A percentile compares a stretch with the other conserved stretches of the same genome.
Evolutionary conservation across 2,113 vertebrate genomes (phyloP).

Genomic region (Climacteris rufus): DNA sequence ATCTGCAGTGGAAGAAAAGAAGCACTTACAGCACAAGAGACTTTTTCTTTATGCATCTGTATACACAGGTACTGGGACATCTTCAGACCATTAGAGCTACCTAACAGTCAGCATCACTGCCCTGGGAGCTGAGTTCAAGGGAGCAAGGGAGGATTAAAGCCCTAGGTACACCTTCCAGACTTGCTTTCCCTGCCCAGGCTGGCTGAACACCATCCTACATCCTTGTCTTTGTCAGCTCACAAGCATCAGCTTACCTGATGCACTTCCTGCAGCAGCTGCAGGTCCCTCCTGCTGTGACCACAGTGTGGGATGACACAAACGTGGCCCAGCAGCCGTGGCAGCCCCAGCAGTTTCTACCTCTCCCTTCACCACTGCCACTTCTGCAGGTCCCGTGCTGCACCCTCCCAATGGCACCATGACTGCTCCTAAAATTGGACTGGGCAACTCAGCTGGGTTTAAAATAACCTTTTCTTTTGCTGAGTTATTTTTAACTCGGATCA

Average conservation of each 20-base stretch:
- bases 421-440: neutral
- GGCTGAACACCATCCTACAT: neutral
- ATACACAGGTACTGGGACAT: neutral
- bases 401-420: neutral
- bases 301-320: neutral
- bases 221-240: neutral
- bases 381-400: neutral
- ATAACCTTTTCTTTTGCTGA: neutral
- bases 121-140: rapidly evolving
- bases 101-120: neutral
- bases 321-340: neutral
- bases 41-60: neutral
- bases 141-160: neutral
- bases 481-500: neutral
- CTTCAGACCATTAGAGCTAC: neutral
- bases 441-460: neutral
- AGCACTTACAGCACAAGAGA: neutral
- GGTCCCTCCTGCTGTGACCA: neutral
- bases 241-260: neutral
- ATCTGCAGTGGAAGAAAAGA: neutral
- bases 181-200: neutral
- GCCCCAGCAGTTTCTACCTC: neutral
- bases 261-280: neutral
- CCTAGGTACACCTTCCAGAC: neutral
- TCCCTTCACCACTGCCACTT: neutral